These are phyloP conservation scores for Bradypodion pumilum DNA, from an alignment of 2,797 vertebrate species.

Conservation along the genomic window DNA sequence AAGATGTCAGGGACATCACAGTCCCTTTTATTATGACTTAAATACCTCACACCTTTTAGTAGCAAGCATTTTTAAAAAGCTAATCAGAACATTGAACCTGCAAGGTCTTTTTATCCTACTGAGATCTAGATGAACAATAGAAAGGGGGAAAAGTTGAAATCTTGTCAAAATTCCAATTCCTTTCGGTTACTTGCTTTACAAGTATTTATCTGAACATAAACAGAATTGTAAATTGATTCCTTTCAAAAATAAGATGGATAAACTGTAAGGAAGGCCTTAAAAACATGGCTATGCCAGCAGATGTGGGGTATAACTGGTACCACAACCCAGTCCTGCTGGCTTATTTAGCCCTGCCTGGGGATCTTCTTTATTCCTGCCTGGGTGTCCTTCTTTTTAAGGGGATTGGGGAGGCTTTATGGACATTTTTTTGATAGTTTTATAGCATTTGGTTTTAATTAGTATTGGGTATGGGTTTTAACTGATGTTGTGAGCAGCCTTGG, in stretches of 20 bases:
- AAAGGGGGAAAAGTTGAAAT: not conserved
- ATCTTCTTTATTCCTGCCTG: too few species aligned
- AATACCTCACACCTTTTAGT: slow-evolving; percentile 4
- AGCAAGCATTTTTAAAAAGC: not conserved
- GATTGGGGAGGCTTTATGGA: too few species aligned
- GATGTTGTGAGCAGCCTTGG: too few species aligned
- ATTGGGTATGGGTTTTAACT: too few species aligned
- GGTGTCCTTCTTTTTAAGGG: too few species aligned
- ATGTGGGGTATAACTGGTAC: too few species aligned
- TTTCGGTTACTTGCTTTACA: not conserved
- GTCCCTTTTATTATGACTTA: not conserved
- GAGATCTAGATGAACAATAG: not conserved
- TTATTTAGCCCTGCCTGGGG: too few species aligned
- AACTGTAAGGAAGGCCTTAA: too few species aligned
- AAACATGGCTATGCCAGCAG: too few species aligned
- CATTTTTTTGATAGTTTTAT: too few species aligned
- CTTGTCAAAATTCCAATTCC: not conserved
- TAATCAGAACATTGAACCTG: not conserved
- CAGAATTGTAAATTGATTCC: not conserved
- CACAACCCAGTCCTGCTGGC: too few species aligned
- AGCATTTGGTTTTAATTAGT: too few species aligned
- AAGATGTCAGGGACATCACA: not conserved
- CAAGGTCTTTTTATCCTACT: not conserved
- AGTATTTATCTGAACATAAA: slow-evolving; percentile 2
- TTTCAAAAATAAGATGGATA: slow-evolving; percentile 1